Base-by-base conservation (phyloP, 2,797 vertebrate species). In the Hydrolagus colliei region DNA sequence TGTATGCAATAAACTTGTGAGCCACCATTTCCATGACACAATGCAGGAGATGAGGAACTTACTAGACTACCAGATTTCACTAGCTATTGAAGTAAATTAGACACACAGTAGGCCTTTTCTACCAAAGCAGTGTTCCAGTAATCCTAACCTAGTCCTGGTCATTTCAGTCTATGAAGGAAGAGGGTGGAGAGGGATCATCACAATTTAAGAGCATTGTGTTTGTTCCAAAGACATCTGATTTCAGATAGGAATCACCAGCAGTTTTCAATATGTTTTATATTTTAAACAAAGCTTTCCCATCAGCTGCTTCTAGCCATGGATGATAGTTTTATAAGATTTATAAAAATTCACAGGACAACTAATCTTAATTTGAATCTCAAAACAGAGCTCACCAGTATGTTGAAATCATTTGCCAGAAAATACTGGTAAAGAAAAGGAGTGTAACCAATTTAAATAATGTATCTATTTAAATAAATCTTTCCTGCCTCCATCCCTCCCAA, bases 301-400 rank as follows among this genome's bases (percentile, higher is more conserved):
- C 12, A 65, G 62, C 22, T 13, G 7, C 59, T 2, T 7, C n/a
- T n/a, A 79, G 16, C 5, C 22, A 14, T 27, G 22, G 32, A 79
- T 14, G 16, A 4, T 73, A 73, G 2, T 10, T 74, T 73, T 73
- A 62, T 62, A 65, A 79, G 65, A 79, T 11, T 74, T 74, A 63
- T 62, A 22, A 79, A 79, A 79, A 7, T 35, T 41, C 18, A 76
- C 14, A n/a, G 13, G 0, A 0, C 22, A 79, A 13, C 7, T 27
- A 75, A 79, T 65, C 61, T 65, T 62, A 79, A 79, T 27, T 79
- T 27, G 22, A 63, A 79, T 65, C 61, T 27, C 9, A 79, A 63
- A 27, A 6, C 77, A 65, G 22, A 27, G 4, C 2, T 22, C 62
- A 79, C 22, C 32, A 14, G 61, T 13, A 79, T 79, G n/a, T 32